These are phyloP conservation scores for Hetaerina titia DNA, from an alignment of 2,888 invertebrate genomes.

Conservation along the genomic window DNA sequence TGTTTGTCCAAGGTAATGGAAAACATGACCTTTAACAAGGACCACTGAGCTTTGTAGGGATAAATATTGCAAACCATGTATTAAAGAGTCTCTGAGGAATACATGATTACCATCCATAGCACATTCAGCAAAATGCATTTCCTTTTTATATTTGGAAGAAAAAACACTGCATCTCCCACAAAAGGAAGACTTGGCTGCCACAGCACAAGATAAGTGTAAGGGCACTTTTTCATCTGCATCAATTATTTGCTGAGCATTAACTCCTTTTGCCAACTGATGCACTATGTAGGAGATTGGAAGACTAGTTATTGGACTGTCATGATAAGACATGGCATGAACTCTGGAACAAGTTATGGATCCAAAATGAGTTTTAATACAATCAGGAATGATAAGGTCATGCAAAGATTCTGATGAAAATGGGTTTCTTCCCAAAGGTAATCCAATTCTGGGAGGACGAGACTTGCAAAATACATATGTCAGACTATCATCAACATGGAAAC, in stretches of 20 bases:
- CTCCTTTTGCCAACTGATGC: constrained; percentile 29
- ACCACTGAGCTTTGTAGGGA: not conserved
- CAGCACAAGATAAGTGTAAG: constrained; percentile 13
- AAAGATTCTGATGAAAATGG: constrained; percentile 38
- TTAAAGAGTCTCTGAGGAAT: constrained; percentile 34
- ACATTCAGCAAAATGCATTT: not conserved
- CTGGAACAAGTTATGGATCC: constrained; percentile 68
- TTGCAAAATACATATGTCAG: constrained; percentile 74
- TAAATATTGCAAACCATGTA: not conserved
- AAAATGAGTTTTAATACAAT: constrained; percentile 61
- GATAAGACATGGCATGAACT: constrained; percentile 68
- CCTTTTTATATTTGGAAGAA: not conserved
- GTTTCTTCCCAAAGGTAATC: constrained; percentile 9
- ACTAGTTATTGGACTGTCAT: constrained; percentile 62
- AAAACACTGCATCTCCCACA: not conserved
- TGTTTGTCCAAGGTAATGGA: constrained; percentile 64
- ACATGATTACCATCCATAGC: not conserved
- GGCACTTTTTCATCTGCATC: constrained; percentile 69
- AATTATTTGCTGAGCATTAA: constrained; percentile 12
- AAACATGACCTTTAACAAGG: constrained; percentile 69
- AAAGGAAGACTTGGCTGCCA: not conserved
- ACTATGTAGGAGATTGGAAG: constrained; percentile 60
- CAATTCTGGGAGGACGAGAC: not conserved
- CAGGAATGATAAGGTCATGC: constrained; percentile 66
- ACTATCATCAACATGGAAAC: constrained; percentile 75